phyloP scores from a whole-genome alignment of 2,797 vertebrate species.

The Simalia tracyae region DNA sequence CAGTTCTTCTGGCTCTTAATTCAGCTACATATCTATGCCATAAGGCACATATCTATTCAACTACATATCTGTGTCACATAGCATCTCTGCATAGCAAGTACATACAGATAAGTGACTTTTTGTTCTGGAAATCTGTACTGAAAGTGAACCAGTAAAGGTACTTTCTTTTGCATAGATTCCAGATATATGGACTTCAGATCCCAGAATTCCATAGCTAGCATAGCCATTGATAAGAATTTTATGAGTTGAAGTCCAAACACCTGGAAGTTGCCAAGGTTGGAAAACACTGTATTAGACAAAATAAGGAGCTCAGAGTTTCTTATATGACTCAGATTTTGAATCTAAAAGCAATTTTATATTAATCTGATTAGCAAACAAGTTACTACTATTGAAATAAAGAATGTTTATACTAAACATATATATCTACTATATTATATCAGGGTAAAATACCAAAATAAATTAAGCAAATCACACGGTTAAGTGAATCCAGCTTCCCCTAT shows the following conservation, averaged over 20 bases:
- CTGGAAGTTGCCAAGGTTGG: not conserved
- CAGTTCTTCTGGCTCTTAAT: not conserved
- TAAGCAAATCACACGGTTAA: too few relatives aligned
- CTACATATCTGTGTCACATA: not conserved
- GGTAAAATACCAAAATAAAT: not conserved
- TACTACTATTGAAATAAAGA: not conserved
- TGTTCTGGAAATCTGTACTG: not conserved
- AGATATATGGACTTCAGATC: not conserved
- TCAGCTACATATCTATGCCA: not conserved
- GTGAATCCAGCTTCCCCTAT: too few relatives aligned
- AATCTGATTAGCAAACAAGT: not conserved
- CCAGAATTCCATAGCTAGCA: not conserved
- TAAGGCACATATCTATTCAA: not conserved
- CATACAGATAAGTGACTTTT: not conserved
- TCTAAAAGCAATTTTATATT: not conserved
- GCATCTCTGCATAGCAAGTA: not conserved
- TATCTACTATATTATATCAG: not conserved
- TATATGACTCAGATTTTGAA: not conserved
- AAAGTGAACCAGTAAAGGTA: not conserved
- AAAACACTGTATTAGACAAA: not conserved
- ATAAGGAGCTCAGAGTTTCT: not conserved
- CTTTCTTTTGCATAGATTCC: not conserved
- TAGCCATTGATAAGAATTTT: not conserved
- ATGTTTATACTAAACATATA: not conserved
- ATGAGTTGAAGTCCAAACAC: not conserved